These are phyloP conservation scores for Sorex fumeus DNA, from an alignment of 2,113 vertebrate genomes.

Conservation along the genomic window DNA sequence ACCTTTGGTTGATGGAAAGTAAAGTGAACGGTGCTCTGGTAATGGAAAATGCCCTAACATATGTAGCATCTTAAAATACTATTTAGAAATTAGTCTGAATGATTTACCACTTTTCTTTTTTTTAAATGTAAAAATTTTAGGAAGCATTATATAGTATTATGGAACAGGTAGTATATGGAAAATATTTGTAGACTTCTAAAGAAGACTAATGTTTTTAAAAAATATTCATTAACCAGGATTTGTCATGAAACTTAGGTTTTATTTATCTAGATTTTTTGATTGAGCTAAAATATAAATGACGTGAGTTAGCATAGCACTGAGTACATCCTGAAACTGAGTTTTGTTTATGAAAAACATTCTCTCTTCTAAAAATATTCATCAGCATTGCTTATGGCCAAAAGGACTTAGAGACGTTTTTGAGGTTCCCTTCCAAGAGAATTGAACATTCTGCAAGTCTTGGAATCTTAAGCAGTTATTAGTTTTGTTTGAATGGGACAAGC, in stretches of 20 bases:
- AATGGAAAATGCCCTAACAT: neutral
- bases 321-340: constrained; percentile 24
- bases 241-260: neutral
- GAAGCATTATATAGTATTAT: neutral
- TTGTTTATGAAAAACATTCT: constrained; percentile 38
- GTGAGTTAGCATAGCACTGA: neutral
- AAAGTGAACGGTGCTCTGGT: constrained; percentile 1
- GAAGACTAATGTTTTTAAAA: constrained; percentile 31
- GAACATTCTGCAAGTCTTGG: neutral
- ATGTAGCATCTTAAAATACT: neutral
- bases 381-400: constrained; percentile 45
- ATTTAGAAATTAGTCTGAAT: constrained; percentile 44
- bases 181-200: constrained; percentile 45
- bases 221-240: neutral
- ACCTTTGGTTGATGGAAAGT: constrained; percentile 1
- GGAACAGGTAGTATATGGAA: neutral
- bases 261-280: constrained; percentile 17
- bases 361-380: neutral
- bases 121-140: constrained; percentile 33
- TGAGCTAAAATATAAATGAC: constrained; percentile 39
- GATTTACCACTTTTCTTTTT: neutral
- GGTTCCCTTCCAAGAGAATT: constrained; percentile 23
- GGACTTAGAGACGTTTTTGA: constrained; percentile 5
- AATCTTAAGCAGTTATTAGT: constrained; percentile 32
- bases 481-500: constrained; percentile 45